Evolutionary conservation across 2,113 vertebrate species (phyloP).

Genomic region (Siniperca chuatsi): DNA sequence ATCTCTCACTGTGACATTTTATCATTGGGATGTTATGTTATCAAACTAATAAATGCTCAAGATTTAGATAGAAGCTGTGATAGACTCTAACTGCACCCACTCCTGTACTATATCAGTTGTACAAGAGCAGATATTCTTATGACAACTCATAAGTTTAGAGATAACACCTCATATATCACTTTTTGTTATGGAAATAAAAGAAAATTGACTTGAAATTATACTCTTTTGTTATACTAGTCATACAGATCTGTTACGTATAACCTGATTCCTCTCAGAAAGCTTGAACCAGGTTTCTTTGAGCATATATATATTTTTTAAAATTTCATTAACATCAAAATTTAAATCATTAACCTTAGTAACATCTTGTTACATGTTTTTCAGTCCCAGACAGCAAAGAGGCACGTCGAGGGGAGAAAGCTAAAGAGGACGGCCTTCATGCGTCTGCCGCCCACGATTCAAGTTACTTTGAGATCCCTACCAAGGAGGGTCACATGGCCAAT

Average conservation of each 20-base stretch:
- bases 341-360: not conserved
- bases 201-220: too few relatives aligned
- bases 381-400: conserved; percentile 86
- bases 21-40: not conserved
- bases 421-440: conserved; percentile 86
- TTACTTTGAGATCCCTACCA: conserved; percentile 97
- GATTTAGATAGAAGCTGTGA: not conserved
- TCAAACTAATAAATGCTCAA: conserved; percentile 6
- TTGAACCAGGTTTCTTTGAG: not conserved
- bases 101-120: not conserved
- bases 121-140: not conserved
- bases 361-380: conserved; percentile 33
- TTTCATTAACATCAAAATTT: not conserved
- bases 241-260: not conserved
- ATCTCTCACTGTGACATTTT: not conserved
- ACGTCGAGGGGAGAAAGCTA: conserved; percentile 88
- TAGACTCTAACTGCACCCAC: not conserved
- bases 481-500: conserved; percentile 90
- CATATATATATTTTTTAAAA: not conserved
- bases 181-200: not conserved
- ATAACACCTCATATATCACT: not conserved
- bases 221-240: not conserved
- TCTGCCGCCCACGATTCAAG: conserved; percentile 90
- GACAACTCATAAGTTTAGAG: not conserved
- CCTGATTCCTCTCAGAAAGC: not conserved